Conservation (phyloP, 1,140 invertebrate species). For the Conopomorpha cramerella region DNA sequence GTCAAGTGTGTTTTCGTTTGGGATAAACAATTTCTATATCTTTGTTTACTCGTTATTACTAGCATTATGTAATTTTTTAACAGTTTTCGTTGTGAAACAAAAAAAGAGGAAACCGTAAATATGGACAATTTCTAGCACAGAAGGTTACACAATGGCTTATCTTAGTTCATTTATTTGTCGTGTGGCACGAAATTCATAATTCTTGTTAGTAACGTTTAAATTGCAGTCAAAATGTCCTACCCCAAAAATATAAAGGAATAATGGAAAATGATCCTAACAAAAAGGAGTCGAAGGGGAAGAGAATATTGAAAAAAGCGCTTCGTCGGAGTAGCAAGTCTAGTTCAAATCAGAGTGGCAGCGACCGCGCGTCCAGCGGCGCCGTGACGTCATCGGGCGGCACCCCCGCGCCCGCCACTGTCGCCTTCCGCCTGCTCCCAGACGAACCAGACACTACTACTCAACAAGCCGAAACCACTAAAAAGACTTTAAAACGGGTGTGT, state of each 20-base stretch:
- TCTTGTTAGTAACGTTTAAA: background rate
- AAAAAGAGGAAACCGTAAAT: too few relatives aligned
- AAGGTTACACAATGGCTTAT: too few relatives aligned
- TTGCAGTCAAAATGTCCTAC: background rate
- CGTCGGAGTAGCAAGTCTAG: constrained; percentile 40
- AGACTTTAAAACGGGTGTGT: constrained; percentile 45
- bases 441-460: constrained; percentile 9
- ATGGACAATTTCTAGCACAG: too few relatives aligned
- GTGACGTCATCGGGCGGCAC: constrained; percentile 13
- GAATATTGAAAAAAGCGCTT: constrained; percentile 37
- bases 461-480: constrained; percentile 22
- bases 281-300: constrained; percentile 49
- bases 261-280: constrained; percentile 57
- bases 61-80: too few relatives aligned
- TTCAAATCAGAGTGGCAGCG: constrained; percentile 28
- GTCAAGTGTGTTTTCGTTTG: too few relatives aligned
- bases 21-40: too few relatives aligned
- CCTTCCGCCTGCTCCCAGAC: constrained; percentile 9
- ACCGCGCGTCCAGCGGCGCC: constrained; percentile 9
- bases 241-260: constrained; percentile 22
- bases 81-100: too few relatives aligned
- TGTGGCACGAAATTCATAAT: too few relatives aligned
- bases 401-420: constrained; percentile 4
- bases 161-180: too few relatives aligned
- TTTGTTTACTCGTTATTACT: too few relatives aligned